Evolutionary conservation across 2,888 invertebrate genomes (phyloP).

Genomic region (Himalopsyche anomala): DNA sequence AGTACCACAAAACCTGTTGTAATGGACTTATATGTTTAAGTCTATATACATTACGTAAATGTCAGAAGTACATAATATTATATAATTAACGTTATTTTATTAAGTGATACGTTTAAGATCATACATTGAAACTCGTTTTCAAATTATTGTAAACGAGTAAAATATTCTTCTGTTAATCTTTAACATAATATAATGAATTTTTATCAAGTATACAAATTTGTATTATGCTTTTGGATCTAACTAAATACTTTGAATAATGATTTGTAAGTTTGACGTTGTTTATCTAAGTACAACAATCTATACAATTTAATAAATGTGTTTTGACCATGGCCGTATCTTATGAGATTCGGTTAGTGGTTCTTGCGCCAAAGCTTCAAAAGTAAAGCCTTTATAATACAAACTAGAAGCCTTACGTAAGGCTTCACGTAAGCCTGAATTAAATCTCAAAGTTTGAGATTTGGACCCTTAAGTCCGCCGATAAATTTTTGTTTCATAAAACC

Average conservation of each 20-base stretch:
- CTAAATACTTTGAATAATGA: neutral
- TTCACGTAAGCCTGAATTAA: conserved; percentile 4
- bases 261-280: neutral
- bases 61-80: too few species aligned
- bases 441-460: conserved; percentile 13
- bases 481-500: conserved; percentile 42
- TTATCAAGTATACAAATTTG: too few species aligned
- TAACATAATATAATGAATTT: too few species aligned
- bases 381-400: neutral
- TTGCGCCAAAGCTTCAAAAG: neutral
- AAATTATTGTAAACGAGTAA: too few species aligned
- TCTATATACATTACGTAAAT: too few species aligned
- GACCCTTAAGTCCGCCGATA: conserved; percentile 1
- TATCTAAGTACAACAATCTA: neutral
- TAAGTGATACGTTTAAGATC: too few species aligned
- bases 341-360: neutral
- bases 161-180: too few species aligned
- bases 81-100: too few species aligned
- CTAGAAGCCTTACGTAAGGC: neutral
- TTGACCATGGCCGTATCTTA: neutral
- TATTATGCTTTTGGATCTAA: too few species aligned
- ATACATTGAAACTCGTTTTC: too few species aligned
- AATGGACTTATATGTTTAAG: too few species aligned
- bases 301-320: neutral
- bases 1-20: too few species aligned